Evolutionary conservation across 2,888 invertebrate species (phyloP).

Genomic region (Metallyticus violacea): DNA sequence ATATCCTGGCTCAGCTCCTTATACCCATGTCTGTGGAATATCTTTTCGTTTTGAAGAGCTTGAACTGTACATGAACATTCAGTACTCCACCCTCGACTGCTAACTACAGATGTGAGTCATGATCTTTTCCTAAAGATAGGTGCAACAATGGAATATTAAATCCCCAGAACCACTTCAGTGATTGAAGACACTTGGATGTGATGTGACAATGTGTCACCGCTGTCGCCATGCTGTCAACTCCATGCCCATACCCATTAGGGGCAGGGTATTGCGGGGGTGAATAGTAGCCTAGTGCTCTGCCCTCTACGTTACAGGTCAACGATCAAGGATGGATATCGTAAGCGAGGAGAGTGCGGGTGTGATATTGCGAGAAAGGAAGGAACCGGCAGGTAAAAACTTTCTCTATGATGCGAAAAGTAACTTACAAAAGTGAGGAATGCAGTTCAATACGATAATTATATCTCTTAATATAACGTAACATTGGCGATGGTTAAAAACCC

Average conservation of each 20-base stretch:
- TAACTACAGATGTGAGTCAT: background rate
- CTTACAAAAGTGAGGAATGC: background rate
- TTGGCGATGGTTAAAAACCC: background rate
- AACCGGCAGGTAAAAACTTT: constrained; percentile 14
- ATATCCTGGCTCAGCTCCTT: background rate
- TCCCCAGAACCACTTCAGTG: background rate
- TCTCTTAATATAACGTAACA: background rate
- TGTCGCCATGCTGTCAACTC: background rate
- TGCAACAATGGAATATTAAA: background rate
- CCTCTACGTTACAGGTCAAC: background rate
- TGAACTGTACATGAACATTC: background rate
- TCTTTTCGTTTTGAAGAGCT: background rate
- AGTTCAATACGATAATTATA: background rate
- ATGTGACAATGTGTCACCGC: background rate
- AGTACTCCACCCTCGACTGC: background rate
- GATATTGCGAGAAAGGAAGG: background rate
- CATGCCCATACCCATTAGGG: background rate
- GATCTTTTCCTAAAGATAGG: background rate
- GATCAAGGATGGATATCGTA: constrained; percentile 1
- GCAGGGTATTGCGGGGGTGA: background rate
- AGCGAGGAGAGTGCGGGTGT: background rate
- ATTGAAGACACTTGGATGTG: background rate
- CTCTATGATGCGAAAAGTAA: background rate
- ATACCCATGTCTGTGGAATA: background rate
- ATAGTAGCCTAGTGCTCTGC: background rate